Conservation (phyloP, 2,888 invertebrate species). For the Poecilus cupreus region DNA sequence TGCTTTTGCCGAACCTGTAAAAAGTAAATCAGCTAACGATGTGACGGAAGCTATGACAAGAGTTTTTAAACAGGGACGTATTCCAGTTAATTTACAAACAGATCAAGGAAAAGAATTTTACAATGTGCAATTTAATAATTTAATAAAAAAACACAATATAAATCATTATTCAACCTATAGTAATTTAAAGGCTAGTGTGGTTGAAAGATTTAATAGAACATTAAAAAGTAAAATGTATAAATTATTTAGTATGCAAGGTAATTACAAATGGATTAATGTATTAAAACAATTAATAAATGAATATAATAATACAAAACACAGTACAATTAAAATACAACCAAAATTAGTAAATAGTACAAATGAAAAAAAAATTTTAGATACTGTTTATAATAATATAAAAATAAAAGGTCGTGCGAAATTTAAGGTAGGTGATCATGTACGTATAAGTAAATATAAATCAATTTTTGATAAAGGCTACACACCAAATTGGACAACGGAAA, state of each 20-base stretch:
- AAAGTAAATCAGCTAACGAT: constrained; percentile 64
- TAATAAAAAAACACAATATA: constrained; percentile 61
- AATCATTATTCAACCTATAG: constrained; percentile 63
- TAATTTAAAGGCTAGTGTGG: constrained; percentile 63
- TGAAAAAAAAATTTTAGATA: constrained; percentile 62
- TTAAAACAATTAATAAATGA: constrained; percentile 61
- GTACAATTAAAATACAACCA: constrained; percentile 67
- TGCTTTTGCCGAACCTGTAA: constrained; percentile 67
- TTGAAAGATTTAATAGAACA: constrained; percentile 65
- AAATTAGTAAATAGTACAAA: constrained; percentile 66
- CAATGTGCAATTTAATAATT: constrained; percentile 62
- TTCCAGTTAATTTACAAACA: constrained; percentile 61
- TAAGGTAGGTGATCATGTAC: constrained; percentile 66
- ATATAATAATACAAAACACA: constrained; percentile 68
- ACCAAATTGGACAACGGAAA: constrained; percentile 68
- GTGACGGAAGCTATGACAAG: constrained; percentile 61
- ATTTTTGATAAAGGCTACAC: constrained; percentile 68
- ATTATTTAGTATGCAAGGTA: constrained; percentile 65
- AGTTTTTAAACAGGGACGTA: constrained; percentile 37
- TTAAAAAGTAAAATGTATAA: constrained; percentile 64
- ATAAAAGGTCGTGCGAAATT: constrained; percentile 62
- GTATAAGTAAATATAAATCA: constrained; percentile 66
- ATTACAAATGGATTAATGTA: constrained; percentile 65
- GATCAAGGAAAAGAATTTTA: constrained; percentile 65
- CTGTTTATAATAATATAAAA: constrained; percentile 63